Evolutionary conservation across 1,140 invertebrate species (phyloP), one percentile per base, ranked within the genome.

Genomic region (Caenorhabditis tropicalis): DNA sequence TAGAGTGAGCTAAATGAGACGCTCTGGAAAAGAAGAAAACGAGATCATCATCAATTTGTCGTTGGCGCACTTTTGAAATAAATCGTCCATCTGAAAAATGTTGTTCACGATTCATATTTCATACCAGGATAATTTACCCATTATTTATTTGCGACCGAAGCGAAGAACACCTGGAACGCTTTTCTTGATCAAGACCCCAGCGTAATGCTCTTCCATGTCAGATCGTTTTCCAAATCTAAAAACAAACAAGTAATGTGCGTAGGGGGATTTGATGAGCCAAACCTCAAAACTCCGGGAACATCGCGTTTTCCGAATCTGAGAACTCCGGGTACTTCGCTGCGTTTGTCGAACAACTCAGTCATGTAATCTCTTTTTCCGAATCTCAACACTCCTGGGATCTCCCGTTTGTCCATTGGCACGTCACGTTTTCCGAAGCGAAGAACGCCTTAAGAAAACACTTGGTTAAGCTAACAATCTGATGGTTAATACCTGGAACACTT

Each of bases 361-460:
- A 85, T 85, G 31, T 85, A 65, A 36, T 85, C 84, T 53, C 81
- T 65, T 53, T 85, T 85, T 60, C 80, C 86, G 81, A 85, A 85
- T 49, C 84, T 81, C 43, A 85, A 60, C 56, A 85, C 84, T 39
- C 84, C 84, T 65, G 81, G 81, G 43, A 85, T 82, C 29, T 83
- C 84, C 58, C 81, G 60, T 84, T 85, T 85, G 83, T 53, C 84
- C 46, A 83, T 74, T 48, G 60, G 82, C 60, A 83, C 65, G 29
- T 86, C 86, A 46, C 86, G 83, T 70, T 87, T 87, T 86, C 86
- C 86, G 80, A 87, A 87, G 16, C 86, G 86, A 43, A 87, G 81
- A 81, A 87, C 86, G 33, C 86, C 86, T 16, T 49, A 60, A 51
- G 86, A 65, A 19, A 65, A 3, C 3, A 65, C 24, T 65, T 65